Percentiles rank a stretch among this genome's conserved stretches.
These are phyloP conservation scores for Hypomesus transpacificus DNA, from an alignment of 2,113 vertebrate species.

Conservation along the genomic window DNA sequence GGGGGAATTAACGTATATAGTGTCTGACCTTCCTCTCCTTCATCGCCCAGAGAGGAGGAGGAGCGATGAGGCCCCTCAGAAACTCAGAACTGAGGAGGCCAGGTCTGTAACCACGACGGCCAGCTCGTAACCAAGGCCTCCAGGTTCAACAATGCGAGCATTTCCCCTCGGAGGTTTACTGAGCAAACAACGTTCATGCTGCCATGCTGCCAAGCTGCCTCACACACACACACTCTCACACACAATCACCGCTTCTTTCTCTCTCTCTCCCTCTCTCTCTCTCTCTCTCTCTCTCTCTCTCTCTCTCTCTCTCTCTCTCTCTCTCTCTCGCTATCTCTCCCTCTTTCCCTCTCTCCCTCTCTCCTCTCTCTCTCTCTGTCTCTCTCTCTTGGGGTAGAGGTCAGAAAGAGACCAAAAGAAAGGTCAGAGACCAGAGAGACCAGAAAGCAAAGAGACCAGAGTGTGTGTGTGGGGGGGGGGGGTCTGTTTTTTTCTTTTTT, in stretches of 20 bases:
- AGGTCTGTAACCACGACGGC: too few relatives aligned
- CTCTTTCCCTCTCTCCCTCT: too few relatives aligned
- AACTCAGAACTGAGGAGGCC: too few relatives aligned
- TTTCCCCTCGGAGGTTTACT: constrained; percentile 92
- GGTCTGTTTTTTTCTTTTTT: too few relatives aligned
- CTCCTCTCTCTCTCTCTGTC: not conserved
- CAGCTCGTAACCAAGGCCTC: constrained; percentile 96
- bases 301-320: too few relatives aligned
- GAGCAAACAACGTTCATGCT: constrained; percentile 84
- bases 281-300: too few relatives aligned
- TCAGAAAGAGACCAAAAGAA: constrained; percentile 35
- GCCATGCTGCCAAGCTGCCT: not conserved
- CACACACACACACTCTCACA: not conserved
- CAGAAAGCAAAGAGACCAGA: too few relatives aligned
- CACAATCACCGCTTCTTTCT: not conserved
- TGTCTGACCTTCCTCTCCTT: constrained; percentile 95
- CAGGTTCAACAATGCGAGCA: constrained; percentile 88
- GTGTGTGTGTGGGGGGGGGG: too few relatives aligned
- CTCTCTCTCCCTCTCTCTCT: not conserved
- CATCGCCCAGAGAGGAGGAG: constrained; percentile 77
- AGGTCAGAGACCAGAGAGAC: not conserved
- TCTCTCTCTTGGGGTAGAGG: not conserved
- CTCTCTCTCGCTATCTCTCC: too few relatives aligned
- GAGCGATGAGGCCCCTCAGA: too few relatives aligned
- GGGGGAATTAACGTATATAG: constrained; percentile 92